phyloP scores from a whole-genome alignment of 2,113 vertebrate species.

The Porphyrio hochstetteri region DNA sequence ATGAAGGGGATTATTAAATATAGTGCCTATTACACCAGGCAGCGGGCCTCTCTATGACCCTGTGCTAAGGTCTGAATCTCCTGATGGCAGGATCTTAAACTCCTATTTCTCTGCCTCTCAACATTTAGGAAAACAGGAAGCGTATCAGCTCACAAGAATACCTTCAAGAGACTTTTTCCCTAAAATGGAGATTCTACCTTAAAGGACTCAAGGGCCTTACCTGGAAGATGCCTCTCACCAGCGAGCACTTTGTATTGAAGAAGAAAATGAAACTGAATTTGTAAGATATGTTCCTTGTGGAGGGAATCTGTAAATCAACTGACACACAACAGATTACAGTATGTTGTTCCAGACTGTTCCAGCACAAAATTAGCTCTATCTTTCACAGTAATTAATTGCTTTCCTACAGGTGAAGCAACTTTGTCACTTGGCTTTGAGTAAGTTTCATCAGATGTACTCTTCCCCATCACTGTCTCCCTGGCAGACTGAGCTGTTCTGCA shows the following conservation, averaged over 20 bases:
- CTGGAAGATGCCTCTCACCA: neutral
- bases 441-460: neutral
- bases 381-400: conserved; percentile 17
- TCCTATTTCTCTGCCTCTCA: neutral
- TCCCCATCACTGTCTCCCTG: neutral
- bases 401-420: neutral
- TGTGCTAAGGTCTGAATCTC: neutral
- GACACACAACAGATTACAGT: neutral
- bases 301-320: neutral
- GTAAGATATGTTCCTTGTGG: neutral
- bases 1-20: neutral
- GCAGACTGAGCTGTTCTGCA: neutral
- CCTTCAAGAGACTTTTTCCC: neutral
- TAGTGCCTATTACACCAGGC: neutral
- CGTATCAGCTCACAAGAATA: neutral
- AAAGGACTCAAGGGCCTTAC: neutral
- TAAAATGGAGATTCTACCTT: neutral
- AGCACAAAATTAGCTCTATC: conserved; percentile 1
- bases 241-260: neutral
- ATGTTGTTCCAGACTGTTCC: neutral
- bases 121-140: neutral
- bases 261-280: neutral
- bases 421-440: neutral
- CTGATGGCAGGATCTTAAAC: neutral
- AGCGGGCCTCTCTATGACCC: neutral